Percentiles rank a stretch among this genome's conserved stretches.
These are phyloP conservation scores for Zoanthus sansibaricus DNA, from an alignment of 92 coral and sea anemone genomes.

Conservation along the genomic window DNA sequence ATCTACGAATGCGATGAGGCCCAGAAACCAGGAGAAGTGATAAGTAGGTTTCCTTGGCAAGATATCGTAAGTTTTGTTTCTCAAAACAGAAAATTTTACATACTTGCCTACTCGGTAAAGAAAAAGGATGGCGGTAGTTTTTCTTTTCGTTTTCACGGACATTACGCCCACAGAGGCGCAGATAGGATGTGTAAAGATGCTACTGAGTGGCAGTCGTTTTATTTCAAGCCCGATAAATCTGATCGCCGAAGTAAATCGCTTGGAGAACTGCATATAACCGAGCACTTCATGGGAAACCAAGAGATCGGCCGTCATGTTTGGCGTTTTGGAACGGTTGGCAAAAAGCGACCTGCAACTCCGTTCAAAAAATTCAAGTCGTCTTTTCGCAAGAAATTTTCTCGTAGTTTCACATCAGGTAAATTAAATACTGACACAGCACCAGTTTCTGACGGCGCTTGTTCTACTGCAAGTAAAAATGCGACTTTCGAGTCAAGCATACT, in stretches of 20 bases:
- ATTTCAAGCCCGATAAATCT: conserved; percentile 76
- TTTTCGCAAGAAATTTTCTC: conserved; percentile 70
- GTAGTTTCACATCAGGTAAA: conserved; percentile 49
- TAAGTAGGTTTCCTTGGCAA: conserved; percentile 76
- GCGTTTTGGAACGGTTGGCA: conserved; percentile 71
- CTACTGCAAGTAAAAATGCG: conserved; percentile 4
- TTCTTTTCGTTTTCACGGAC: conserved; percentile 90
- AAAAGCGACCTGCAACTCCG: conserved; percentile 53
- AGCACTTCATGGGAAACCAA: conserved; percentile 22
- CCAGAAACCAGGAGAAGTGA: conserved; percentile 69
- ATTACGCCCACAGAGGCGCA: conserved; percentile 91
- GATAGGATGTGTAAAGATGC: conserved; percentile 74
- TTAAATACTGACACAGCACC: background rate
- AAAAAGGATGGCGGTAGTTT: conserved; percentile 80
- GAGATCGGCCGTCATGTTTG: conserved; percentile 49
- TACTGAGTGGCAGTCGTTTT: conserved; percentile 67
- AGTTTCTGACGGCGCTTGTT: background rate
- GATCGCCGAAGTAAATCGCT: conserved; percentile 85
- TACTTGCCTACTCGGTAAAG: conserved; percentile 75
- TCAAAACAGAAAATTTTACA: conserved; percentile 88
- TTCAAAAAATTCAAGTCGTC: conserved; percentile 73
- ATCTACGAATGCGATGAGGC: conserved; percentile 67
- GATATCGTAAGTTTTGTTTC: conserved; percentile 77
- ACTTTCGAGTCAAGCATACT: conserved; percentile 42
- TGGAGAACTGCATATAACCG: conserved; percentile 82